Percentiles rank a stretch among this genome's conserved stretches.
phyloP scores from a whole-genome alignment of 2,888 invertebrate species.

The Euplexia lucipara region DNA sequence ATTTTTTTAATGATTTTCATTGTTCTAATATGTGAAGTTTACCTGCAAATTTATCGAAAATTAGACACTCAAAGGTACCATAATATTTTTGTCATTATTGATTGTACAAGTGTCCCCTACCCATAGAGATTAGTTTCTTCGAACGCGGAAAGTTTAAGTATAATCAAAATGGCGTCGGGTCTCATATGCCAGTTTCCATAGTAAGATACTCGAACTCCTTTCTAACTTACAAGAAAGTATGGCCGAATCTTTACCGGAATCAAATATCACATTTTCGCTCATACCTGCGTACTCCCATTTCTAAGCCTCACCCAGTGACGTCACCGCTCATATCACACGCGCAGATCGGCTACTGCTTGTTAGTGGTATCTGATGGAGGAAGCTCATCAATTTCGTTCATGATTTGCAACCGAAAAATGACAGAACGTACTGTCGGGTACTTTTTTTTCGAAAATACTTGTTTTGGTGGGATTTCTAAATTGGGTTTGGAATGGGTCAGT shows the following conservation, averaged over 20 bases:
- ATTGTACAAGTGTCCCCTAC: too few relatives aligned
- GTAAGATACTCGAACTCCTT: too few relatives aligned
- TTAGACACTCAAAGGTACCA: too few relatives aligned
- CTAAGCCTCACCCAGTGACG: constrained; percentile 66
- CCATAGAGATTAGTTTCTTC: too few relatives aligned
- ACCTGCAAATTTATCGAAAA: too few relatives aligned
- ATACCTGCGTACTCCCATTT: constrained; percentile 44
- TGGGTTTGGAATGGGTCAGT: neutral
- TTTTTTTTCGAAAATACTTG: constrained; percentile 17
- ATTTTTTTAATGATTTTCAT: too few relatives aligned
- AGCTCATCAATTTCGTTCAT: constrained; percentile 68
- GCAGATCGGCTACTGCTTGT: constrained; percentile 69
- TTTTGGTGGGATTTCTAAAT: neutral
- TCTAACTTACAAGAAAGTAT: neutral
- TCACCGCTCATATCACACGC: constrained; percentile 63
- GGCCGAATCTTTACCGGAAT: constrained; percentile 21
- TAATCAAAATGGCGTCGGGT: too few relatives aligned
- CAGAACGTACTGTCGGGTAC: constrained; percentile 50
- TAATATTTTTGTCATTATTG: too few relatives aligned
- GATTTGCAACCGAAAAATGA: constrained; percentile 68
- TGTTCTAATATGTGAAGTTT: too few relatives aligned
- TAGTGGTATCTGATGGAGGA: constrained; percentile 65
- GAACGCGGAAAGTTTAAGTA: too few relatives aligned
- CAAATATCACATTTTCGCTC: constrained; percentile 36
- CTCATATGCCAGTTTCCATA: too few relatives aligned